phyloP scores from a whole-genome alignment of 2,113 vertebrate species.

The Athene noctua region DNA sequence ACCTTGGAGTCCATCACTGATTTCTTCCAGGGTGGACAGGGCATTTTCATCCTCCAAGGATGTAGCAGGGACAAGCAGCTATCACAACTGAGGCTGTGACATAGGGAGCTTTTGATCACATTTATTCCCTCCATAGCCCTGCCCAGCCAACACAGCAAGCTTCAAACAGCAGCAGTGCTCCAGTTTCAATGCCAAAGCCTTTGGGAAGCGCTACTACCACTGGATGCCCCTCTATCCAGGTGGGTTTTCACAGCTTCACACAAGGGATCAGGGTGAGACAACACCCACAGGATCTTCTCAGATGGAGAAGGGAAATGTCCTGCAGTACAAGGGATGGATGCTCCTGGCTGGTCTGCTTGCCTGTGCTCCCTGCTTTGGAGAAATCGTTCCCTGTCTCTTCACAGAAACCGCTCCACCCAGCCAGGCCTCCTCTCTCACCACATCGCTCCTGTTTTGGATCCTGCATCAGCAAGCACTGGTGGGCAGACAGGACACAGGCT shows the following conservation, averaged over 20 bases:
- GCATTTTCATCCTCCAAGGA: background rate
- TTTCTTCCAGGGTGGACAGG: background rate
- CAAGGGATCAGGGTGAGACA: background rate
- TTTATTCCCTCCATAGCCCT: conserved; percentile 72
- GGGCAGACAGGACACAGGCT: background rate
- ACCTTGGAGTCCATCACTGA: background rate
- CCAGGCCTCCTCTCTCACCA: background rate
- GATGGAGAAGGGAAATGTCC: background rate
- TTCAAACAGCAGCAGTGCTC: conserved; percentile 90
- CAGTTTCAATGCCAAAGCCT: conserved; percentile 86
- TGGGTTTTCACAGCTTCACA: conserved; percentile 49
- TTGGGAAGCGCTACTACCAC: conserved; percentile 81
- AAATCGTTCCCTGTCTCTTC: background rate
- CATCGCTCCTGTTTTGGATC: background rate
- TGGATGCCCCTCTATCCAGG: conserved; percentile 90
- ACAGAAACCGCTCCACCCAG: background rate
- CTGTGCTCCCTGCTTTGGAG: background rate
- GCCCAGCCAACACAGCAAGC: conserved; percentile 80
- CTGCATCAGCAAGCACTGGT: background rate
- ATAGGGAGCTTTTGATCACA: background rate
- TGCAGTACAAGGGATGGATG: background rate
- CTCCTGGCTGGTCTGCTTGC: background rate
- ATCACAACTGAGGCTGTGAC: background rate
- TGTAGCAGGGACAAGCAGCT: background rate
- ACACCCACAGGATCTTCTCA: background rate